Conservation (phyloP, 64 coral and sea anemone genomes). For the Montipora foliosa region DNA sequence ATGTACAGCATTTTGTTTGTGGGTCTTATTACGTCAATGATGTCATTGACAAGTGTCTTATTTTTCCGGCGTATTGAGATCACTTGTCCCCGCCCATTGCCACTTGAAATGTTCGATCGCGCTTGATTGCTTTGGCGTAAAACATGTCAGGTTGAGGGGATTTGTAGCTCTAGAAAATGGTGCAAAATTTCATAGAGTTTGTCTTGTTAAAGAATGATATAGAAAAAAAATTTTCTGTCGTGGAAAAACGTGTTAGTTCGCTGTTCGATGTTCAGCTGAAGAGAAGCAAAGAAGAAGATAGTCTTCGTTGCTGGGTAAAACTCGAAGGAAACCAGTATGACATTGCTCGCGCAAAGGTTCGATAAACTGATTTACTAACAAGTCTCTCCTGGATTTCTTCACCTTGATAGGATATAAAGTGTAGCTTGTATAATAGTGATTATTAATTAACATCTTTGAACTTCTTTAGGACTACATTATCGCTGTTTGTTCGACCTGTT, state of each 20-base stretch:
- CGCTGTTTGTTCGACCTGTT: conserved; percentile 1
- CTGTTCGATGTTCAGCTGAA: conserved; percentile 8
- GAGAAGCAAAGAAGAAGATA: neutral
- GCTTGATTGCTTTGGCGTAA: neutral
- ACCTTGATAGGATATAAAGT: neutral
- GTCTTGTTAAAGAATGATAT: conserved; percentile 19
- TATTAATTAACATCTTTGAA: neutral
- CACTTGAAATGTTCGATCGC: neutral
- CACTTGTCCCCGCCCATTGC: conserved; percentile 1
- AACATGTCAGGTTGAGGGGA: neutral
- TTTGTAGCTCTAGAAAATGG: neutral
- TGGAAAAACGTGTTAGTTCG: conserved; percentile 10
- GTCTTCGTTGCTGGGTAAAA: conserved; percentile 36
- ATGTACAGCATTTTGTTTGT: conserved; percentile 28
- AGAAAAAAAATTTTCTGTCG: neutral
- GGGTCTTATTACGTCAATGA: conserved; percentile 18
- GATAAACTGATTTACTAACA: neutral
- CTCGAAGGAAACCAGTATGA: conserved; percentile 28
- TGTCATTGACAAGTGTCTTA: conserved; percentile 49
- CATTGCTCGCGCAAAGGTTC: conserved; percentile 25
- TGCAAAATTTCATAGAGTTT: conserved; percentile 35
- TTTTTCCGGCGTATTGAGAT: conserved; percentile 12
- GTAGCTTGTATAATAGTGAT: neutral
- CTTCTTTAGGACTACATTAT: conserved; percentile 36
- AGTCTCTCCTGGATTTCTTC: neutral